Evolutionary conservation across 1,140 invertebrate genomes (phyloP).

Genomic region (Drosophila kanapiae): DNA sequence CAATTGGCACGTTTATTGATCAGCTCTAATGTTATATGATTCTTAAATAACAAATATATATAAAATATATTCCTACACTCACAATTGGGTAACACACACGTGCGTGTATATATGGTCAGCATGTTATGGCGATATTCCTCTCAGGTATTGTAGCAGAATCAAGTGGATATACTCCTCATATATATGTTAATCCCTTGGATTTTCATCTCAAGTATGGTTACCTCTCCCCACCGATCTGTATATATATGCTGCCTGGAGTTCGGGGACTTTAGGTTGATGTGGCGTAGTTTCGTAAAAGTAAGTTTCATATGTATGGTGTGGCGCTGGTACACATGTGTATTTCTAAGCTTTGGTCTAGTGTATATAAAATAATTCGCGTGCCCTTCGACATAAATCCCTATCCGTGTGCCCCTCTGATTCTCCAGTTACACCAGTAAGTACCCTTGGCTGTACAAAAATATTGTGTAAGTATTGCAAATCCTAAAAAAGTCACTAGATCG

Average conservation of each 20-base stretch:
- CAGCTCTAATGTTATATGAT: slow-evolving; percentile 67
- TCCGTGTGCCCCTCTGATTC: slow-evolving; percentile 6
- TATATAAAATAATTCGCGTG: slow-evolving; percentile 62
- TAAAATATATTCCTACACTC: slow-evolving; percentile 66
- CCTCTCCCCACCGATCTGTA: slow-evolving; percentile 21
- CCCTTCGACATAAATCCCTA: slow-evolving; percentile 46
- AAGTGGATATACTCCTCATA: slow-evolving; percentile 28
- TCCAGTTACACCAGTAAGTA: slow-evolving; percentile 31
- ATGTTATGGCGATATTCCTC: slow-evolving; percentile 67
- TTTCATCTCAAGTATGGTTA: too few relatives aligned
- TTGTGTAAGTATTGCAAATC: slow-evolving; percentile 41
- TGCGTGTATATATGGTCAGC: slow-evolving; percentile 50
- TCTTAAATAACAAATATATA: slow-evolving; percentile 77
- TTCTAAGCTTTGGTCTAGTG: slow-evolving; percentile 81
- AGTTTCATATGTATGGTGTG: slow-evolving; percentile 57
- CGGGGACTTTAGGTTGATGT: slow-evolving; percentile 28
- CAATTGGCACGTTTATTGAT: slow-evolving; percentile 67
- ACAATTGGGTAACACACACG: slow-evolving; percentile 37
- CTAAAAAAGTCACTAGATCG: slow-evolving; percentile 37
- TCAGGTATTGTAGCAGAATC: slow-evolving; percentile 78
- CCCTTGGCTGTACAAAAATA: slow-evolving; percentile 41
- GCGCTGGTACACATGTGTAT: slow-evolving; percentile 67
- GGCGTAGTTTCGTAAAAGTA: slow-evolving; percentile 56
- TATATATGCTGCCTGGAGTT: slow-evolving; percentile 13
- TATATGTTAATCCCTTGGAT: too few relatives aligned